Conservation (phyloP, 2,888 invertebrate genomes). For the Drosophila bunnanda region DNA sequence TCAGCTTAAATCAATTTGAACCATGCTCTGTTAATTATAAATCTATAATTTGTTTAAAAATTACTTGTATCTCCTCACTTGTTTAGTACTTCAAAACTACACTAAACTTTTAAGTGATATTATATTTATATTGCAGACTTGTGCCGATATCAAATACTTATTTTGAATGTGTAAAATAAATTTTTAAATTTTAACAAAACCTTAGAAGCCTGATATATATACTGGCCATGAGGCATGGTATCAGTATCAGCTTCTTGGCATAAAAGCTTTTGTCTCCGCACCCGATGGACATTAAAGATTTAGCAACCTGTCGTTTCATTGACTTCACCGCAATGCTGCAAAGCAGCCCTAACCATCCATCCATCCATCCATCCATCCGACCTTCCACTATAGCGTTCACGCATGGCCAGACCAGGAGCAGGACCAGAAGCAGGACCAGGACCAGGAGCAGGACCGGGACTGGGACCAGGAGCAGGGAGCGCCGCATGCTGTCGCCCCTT, state of each 20-base stretch:
- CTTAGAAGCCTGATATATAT: too few species aligned
- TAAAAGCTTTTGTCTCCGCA: conserved; percentile 69
- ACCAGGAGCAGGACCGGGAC: neutral
- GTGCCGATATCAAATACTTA: neutral
- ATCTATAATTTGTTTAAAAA: too few species aligned
- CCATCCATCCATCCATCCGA: conserved; percentile 1
- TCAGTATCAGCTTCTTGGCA: neutral
- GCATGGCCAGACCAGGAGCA: conserved; percentile 42
- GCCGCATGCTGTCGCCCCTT: conserved; percentile 58
- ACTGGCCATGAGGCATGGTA: too few species aligned
- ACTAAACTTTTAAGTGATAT: too few species aligned
- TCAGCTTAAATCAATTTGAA: too few species aligned
- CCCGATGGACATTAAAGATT: conserved; percentile 69
- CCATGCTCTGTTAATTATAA: too few species aligned
- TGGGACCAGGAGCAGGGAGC: conserved; percentile 15
- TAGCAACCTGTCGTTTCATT: conserved; percentile 76
- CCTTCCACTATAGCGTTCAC: conserved; percentile 31
- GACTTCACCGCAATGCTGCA: conserved; percentile 77
- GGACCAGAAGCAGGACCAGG: neutral
- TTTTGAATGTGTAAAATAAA: neutral
- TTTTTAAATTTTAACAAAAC: too few species aligned
- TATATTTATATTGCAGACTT: neutral
- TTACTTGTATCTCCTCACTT: too few species aligned
- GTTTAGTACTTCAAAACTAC: too few species aligned
- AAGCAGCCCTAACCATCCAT: conserved; percentile 32